A percentile compares a stretch with the other conserved stretches of the same genome.
phyloP scores from a whole-genome alignment of 35 echinoderm and acorn worm species.

The Apostichopus japonicus region DNA sequence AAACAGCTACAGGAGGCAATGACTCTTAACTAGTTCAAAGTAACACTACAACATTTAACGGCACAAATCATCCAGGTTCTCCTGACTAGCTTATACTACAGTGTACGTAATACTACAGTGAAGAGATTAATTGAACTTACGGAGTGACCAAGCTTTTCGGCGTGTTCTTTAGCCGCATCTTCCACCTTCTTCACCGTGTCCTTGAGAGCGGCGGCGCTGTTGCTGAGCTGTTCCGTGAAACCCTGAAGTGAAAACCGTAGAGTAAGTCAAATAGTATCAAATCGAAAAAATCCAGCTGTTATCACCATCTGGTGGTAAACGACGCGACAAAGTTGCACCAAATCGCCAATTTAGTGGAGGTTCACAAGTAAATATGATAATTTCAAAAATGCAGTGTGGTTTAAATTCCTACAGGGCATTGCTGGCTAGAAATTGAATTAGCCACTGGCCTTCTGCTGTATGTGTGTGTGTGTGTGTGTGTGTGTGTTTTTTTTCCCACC shows the following conservation, averaged over 20 bases:
- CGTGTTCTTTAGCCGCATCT: slow-evolving; percentile 87
- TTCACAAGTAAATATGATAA: neutral
- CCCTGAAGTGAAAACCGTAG: slow-evolving; percentile 52
- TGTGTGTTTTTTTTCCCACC: no score
- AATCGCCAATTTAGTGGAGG: neutral
- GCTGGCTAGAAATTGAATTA: neutral
- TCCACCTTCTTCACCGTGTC: slow-evolving; percentile 84
- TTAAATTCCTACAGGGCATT: neutral
- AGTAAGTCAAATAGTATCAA: neutral
- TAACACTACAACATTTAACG: no score
- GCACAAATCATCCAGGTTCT: no score
- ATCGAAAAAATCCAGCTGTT: neutral
- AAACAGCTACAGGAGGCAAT: no score
- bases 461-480: no score
- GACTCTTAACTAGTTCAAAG: no score
- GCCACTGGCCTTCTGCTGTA: neutral
- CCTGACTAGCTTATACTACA: no score
- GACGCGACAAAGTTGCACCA: neutral
- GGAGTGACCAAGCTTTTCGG: slow-evolving; percentile 93
- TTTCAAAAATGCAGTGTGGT: neutral
- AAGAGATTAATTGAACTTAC: slow-evolving; percentile 53
- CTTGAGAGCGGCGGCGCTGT: slow-evolving; percentile 83
- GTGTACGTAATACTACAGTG: no score
- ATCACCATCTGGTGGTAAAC: neutral
- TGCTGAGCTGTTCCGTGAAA: slow-evolving; percentile 81